Evolutionary conservation across 2,113 vertebrate species (phyloP), one percentile per base, ranked within the genome.

Genomic region (Zosterops hypoxanthus): DNA sequence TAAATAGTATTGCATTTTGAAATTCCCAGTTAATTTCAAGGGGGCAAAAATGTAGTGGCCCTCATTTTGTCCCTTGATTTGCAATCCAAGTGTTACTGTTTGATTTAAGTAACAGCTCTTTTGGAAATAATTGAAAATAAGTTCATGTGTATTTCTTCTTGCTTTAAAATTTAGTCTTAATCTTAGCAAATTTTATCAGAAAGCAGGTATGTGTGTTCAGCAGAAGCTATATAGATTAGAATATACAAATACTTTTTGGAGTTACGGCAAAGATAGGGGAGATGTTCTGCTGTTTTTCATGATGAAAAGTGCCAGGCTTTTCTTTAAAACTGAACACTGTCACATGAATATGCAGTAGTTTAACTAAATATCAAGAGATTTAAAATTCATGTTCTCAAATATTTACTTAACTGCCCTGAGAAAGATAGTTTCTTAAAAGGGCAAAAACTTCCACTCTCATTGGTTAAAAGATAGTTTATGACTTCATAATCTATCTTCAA

Each of bases 281-380:
- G 71, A 80, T 1, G 1, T 80, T 80, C n/a, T 73, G 46, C 49
- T 94, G 13, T 13, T 64, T 83, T 85, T 83, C 14, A 12, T 72
- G 15, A 31, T 69, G 24, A 34, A n/a, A 83, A 85, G 8, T 82
- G 14, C 19, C 21, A 59, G 14, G 14, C 21, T 87, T 94, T 87
- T 91, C 57, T 87, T 89, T 77, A 75, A 91, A 86, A 80, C 28
- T 26, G 55, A 88, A n/a, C 18, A 39, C 15, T 83, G 23, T 17
- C n/a, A 34, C 23, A 47, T 86, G 41, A 87, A 87, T 94, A 91
- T 85, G 49, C 69, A 87, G 82, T 82, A 76, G 46, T 79, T 89
- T 89, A 82, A 88, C 3, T 69, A 77, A 83, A 42, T 88, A 90
- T n/a, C 21, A 65, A 71, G 41, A 79, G 61, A 91, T 91, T 61